Base-by-base conservation (phyloP, 30 jellyfish, hydroid and myxozoan genomes). In the Hydractinia echinata region DNA sequence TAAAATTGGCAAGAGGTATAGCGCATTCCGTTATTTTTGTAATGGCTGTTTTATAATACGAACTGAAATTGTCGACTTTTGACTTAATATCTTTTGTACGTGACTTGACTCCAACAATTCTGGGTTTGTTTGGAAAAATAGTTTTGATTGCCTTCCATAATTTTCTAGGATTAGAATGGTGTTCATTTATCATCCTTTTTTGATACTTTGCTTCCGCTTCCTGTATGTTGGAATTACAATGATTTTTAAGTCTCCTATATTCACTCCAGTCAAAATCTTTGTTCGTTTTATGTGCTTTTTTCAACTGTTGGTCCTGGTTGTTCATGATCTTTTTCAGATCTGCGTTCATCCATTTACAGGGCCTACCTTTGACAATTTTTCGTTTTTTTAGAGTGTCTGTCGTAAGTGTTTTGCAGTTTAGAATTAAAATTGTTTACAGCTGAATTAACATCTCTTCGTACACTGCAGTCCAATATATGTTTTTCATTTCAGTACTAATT, bases 301-400 rank as follows among this genome's bases (percentile, higher is more conserved):
- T 64, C 3, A 64, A 6, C 2, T 6, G 3, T 4, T 64, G 3
- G 0, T 64, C 0, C 4, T 64, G 73, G 73, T 64, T 64, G 74
- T 64, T 64, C 74, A 64, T 64, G 74, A 6, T 64, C 9, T 64
- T 64, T 2, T 64, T 64, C 39, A 4, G 74, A 13, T 64, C 74
- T 6, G 74, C 74, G 74, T 64, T 64, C 74, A 64, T 64, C 18
- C 74, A 64, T 64, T 64, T 64, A 13, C 74, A 64, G 39, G 74
- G 74, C 4, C 74, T 64, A n/a, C 74, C 69, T 58, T 58, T 58
- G 19, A 58, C 69, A 11, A 16, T 0, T 58, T 58, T 58, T 58
- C 69, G 15, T 1, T 0, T 58, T 13, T 0, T 58, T 58, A 3
- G 69, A 13, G 69, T 58, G 69, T 11, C 3, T 58, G 69, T 58